Conservation (phyloP, 2,888 invertebrate genomes). For the Catocala nupta region DNA sequence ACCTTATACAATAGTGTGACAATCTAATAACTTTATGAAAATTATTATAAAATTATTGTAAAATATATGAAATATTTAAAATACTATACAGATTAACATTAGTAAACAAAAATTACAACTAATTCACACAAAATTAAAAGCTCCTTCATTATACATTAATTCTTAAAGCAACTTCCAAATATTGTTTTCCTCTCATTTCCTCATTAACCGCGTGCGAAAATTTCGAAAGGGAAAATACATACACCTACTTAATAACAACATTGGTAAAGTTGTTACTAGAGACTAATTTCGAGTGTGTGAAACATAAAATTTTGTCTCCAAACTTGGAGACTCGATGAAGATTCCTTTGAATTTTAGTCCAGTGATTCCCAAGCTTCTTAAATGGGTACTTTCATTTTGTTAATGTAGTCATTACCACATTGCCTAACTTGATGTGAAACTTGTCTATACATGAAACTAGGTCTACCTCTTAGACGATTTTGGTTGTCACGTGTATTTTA, state of each 20-base stretch:
- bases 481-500: too few relatives aligned
- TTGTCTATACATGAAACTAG: too few relatives aligned
- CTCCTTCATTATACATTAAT: too few relatives aligned
- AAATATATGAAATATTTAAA: too few relatives aligned
- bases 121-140: too few relatives aligned
- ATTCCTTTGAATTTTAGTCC: conserved; percentile 31
- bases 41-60: too few relatives aligned
- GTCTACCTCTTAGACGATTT: too few relatives aligned
- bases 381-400: conserved; percentile 25
- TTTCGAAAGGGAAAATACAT: conserved; percentile 8
- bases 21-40: too few relatives aligned
- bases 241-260: conserved; percentile 7
- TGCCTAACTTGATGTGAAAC: neutral
- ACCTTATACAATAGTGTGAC: too few relatives aligned
- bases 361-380: conserved; percentile 39
- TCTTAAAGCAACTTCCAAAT: neutral
- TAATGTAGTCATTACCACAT: conserved; percentile 38
- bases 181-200: conserved; percentile 11
- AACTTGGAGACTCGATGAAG: conserved; percentile 34
- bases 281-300: conserved; percentile 39
- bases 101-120: too few relatives aligned
- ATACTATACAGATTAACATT: too few relatives aligned
- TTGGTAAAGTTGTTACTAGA: conserved; percentile 14
- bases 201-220: conserved; percentile 1
- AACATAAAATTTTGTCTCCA: conserved; percentile 38